These are phyloP conservation scores for Graphium colonna DNA, from an alignment of 2,888 invertebrate genomes.

Conservation along the genomic window DNA sequence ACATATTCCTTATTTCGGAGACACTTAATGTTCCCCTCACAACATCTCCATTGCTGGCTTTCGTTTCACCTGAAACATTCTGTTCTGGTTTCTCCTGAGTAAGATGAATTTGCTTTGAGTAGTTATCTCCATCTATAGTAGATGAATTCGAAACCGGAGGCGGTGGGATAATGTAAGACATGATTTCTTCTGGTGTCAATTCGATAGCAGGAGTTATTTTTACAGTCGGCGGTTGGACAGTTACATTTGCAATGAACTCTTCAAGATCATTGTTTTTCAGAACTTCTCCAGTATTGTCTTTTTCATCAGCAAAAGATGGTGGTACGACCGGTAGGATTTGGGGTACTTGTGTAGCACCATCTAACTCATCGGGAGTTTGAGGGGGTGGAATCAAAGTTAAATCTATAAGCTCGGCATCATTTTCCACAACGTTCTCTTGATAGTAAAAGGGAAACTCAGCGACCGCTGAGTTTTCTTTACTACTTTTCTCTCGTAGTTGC, in stretches of 20 bases:
- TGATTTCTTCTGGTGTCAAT: conserved; percentile 89
- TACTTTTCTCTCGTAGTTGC: conserved; percentile 82
- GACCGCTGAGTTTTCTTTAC: conserved; percentile 64
- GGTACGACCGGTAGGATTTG: conserved; percentile 87
- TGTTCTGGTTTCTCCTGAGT: conserved; percentile 47
- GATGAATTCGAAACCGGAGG: conserved; percentile 80
- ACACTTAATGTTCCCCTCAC: conserved; percentile 80
- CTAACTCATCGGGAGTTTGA: conserved; percentile 90
- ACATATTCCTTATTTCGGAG: conserved; percentile 77
- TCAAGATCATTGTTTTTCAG: conserved; percentile 84
- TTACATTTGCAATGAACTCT: conserved; percentile 90
- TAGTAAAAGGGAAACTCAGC: conserved; percentile 70
- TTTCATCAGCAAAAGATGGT: conserved; percentile 86
- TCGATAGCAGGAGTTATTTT: conserved; percentile 87
- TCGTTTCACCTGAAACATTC: conserved; percentile 42
- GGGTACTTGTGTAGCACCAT: conserved; percentile 83
- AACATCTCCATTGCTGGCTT: conserved; percentile 65
- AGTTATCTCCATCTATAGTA: conserved; percentile 66
- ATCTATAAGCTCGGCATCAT: conserved; percentile 93
- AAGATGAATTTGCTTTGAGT: conserved; percentile 62
- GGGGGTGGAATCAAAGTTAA: conserved; percentile 93
- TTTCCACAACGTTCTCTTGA: conserved; percentile 61
- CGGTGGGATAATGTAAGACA: conserved; percentile 91
- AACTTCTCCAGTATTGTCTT: conserved; percentile 49
- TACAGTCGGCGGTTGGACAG: conserved; percentile 89